Percentiles rank a stretch among this genome's conserved stretches.
These are phyloP conservation scores for Eulacestoma nigropectus DNA, from an alignment of 2,113 vertebrate genomes.

Conservation along the genomic window DNA sequence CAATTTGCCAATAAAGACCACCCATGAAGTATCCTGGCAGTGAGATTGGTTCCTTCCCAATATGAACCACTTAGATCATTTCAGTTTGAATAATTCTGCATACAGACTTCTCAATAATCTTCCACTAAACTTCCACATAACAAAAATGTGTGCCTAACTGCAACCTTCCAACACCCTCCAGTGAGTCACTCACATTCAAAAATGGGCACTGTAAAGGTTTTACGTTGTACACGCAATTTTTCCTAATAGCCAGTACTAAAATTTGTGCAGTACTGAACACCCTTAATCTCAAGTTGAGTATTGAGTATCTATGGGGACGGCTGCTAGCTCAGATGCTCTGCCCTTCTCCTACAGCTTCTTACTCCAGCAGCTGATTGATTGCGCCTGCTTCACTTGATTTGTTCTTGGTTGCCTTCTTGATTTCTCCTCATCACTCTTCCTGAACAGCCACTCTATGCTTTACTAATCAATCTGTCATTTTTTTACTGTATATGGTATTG, in stretches of 20 bases:
- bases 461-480: neutral
- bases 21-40: rapidly evolving
- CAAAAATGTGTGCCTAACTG: neutral
- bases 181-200: neutral
- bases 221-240: rapidly evolving
- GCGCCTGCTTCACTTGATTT: neutral
- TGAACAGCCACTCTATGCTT: conserved; percentile 6
- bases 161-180: neutral
- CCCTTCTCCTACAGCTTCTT: neutral
- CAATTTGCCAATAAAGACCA: neutral
- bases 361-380: conserved; percentile 11
- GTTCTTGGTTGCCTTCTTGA: conserved; percentile 22
- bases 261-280: neutral
- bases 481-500: neutral
- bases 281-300: neutral
- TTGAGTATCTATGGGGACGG: neutral
- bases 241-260: neutral
- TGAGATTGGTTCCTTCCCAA: neutral
- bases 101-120: neutral
- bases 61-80: neutral
- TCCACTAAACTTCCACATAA: neutral
- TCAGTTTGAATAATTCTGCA: neutral
- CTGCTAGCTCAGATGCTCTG: neutral
- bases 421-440: conserved; percentile 34
- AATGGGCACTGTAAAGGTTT: neutral